Percentiles rank a stretch among this genome's conserved stretches.
phyloP scores from a whole-genome alignment of 2,797 vertebrate species.

The Myiotriccus ornatus region DNA sequence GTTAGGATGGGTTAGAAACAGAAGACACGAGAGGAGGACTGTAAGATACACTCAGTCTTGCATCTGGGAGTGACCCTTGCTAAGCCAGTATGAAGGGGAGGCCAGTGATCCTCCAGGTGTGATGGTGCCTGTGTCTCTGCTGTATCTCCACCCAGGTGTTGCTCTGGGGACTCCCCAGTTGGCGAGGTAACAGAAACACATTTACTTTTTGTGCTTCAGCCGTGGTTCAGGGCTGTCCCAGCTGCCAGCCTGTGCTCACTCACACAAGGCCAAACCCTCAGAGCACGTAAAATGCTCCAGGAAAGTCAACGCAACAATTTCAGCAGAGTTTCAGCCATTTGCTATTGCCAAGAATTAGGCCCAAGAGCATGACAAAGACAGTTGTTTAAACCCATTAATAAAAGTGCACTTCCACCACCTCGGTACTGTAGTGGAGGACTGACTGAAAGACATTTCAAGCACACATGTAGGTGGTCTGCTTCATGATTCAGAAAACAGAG shows the following conservation, averaged over 20 bases:
- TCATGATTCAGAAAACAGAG: not conserved
- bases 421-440: not conserved
- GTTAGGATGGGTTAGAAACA: not conserved
- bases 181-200: not conserved
- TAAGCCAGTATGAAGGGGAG: not conserved
- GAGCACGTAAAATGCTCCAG: not conserved
- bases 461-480: not conserved
- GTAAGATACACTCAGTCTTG: not conserved
- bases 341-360: not conserved
- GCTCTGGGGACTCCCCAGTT: not conserved
- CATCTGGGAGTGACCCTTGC: not conserved
- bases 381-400: not conserved
- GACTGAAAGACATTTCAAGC: not conserved
- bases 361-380: conserved; percentile 8
- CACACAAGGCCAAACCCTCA: not conserved
- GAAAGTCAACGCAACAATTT: not conserved
- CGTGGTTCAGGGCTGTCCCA: not conserved
- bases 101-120: not conserved
- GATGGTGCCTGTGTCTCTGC: accelerated
- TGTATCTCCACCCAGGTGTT: not conserved
- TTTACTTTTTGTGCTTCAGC: not conserved
- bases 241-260: accelerated
- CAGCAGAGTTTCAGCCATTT: not conserved
- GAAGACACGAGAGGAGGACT: not conserved
- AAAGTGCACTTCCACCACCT: not conserved